Conservation (phyloP, 2,888 invertebrate species). For the Thereva unica region DNA sequence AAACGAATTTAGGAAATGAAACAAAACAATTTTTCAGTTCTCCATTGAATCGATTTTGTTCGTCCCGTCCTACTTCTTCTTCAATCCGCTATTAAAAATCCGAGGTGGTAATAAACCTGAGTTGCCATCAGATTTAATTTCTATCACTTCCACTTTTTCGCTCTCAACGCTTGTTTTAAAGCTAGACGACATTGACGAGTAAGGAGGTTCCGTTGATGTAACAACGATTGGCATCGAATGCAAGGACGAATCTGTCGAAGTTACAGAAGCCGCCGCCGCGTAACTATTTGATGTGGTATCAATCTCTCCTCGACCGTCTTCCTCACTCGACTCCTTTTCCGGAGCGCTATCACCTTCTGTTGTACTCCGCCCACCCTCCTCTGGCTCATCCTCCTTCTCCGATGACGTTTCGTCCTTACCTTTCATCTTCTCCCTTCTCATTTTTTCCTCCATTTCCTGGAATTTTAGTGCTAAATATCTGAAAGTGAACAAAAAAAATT, state of each 20-base stretch:
- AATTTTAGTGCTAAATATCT: constrained; percentile 83
- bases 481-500: constrained; percentile 46
- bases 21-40: too few species aligned
- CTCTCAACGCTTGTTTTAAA: constrained; percentile 52
- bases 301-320: constrained; percentile 12
- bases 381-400: constrained; percentile 42
- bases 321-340: constrained; percentile 8
- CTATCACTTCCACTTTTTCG: constrained; percentile 57
- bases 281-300: constrained; percentile 5
- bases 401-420: constrained; percentile 46
- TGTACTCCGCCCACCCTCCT: constrained; percentile 19
- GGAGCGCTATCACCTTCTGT: constrained; percentile 12
- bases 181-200: constrained; percentile 24
- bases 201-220: constrained; percentile 49
- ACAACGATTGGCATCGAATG: constrained; percentile 52
- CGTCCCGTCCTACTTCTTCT: not conserved
- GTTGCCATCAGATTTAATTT: constrained; percentile 57
- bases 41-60: too few species aligned
- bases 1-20: too few species aligned
- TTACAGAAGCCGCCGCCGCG: not conserved
- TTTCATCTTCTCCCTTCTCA: constrained; percentile 70
- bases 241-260: constrained; percentile 15
- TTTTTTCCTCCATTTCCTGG: constrained; percentile 83
- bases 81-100: constrained; percentile 42
- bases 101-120: constrained; percentile 52